Evolutionary conservation across 2,113 vertebrate species (phyloP).

Genomic region (Pseudorasbora parva): DNA sequence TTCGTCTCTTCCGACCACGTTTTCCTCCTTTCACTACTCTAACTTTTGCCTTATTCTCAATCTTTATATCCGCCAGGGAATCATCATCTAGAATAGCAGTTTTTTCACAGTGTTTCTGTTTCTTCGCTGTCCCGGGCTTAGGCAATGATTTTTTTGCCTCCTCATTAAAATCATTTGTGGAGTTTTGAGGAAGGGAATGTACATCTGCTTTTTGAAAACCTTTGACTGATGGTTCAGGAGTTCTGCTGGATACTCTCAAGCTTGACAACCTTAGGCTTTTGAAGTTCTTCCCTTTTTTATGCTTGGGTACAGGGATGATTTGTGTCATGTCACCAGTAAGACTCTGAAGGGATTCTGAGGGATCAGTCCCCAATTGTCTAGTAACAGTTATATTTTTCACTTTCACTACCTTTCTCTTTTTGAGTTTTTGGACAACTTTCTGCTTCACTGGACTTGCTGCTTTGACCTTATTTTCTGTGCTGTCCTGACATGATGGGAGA

Average conservation of each 20-base stretch:
- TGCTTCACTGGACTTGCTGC: not conserved
- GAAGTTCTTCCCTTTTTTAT: constrained; percentile 5
- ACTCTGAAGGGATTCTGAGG: not conserved
- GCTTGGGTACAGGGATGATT: not conserved
- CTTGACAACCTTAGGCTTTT: not conserved
- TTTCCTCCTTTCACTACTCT: not conserved
- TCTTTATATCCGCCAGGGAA: not conserved
- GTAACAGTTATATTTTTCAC: not conserved
- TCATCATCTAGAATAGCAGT: not conserved
- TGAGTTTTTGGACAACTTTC: not conserved
- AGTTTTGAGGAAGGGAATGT: not conserved
- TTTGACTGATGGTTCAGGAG: not conserved
- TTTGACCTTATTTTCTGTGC: not conserved
- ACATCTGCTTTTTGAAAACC: not conserved
- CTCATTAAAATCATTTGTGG: not conserved
- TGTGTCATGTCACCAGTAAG: not conserved
- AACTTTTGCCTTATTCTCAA: not conserved
- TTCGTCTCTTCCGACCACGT: not conserved
- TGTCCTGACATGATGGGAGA: not conserved
- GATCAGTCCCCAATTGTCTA: not conserved
- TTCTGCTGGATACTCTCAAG: constrained; percentile 6
- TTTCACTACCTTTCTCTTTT: not conserved
- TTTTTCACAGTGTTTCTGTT: not conserved
- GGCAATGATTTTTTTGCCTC: not conserved
- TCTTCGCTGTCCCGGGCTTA: not conserved